Percentiles rank a stretch among this genome's conserved stretches.
Conservation (phyloP, 2,113 vertebrate species). For the Heteronetta atricapilla region DNA sequence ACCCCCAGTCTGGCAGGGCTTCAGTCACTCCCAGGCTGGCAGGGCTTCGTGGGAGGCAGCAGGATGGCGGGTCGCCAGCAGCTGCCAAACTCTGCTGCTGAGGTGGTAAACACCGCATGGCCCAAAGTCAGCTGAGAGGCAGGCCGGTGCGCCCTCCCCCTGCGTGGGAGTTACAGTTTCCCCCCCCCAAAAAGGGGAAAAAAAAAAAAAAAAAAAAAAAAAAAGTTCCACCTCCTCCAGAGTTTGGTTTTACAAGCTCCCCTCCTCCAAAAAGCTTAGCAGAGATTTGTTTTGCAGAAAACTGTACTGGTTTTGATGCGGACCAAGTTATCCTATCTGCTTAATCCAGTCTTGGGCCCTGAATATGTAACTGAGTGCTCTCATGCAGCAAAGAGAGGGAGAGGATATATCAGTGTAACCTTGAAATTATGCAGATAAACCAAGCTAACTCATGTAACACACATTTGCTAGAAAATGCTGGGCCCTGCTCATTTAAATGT, state of each 20-base stretch:
- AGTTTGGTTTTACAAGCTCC: not conserved
- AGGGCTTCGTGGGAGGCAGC: not conserved
- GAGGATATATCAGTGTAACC: not conserved
- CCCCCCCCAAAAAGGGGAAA: accelerated
- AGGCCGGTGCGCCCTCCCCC: not conserved
- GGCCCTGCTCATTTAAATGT: not conserved
- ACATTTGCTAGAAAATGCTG: not conserved
- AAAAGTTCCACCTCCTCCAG: not conserved
- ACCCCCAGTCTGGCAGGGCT: accelerated
- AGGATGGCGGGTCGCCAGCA: not conserved
- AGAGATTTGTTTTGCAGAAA: not conserved
- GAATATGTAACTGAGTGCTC: not conserved
- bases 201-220: too few relatives aligned
- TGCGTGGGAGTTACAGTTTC: not conserved
- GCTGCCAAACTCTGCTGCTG: not conserved
- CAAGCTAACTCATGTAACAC: not conserved
- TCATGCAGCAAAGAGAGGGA: not conserved
- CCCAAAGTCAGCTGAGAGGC: not conserved
- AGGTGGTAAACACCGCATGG: not conserved
- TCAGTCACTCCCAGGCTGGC: accelerated
- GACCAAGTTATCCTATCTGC: not conserved
- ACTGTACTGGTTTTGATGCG: not conserved
- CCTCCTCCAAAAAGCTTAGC: not conserved
- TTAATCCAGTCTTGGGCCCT: not conserved
- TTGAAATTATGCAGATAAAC: not conserved